Evolutionary conservation across 35 echinoderm and acorn worm genomes (phyloP).

Genomic region (Patiria miniata): DNA sequence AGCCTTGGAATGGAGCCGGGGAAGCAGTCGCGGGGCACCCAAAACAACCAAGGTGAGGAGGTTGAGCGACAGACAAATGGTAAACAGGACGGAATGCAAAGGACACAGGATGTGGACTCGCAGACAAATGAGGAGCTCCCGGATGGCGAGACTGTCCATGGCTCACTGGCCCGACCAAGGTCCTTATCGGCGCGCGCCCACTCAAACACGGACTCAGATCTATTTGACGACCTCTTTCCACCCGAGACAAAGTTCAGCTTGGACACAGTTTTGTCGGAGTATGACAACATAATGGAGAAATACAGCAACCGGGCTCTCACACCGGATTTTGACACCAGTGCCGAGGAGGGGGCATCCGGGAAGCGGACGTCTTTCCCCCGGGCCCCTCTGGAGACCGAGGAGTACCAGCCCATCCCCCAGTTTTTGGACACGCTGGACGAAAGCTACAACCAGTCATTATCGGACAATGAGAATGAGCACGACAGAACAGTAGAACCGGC

Average conservation of each 20-base stretch:
- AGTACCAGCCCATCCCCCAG: conserved; percentile 1
- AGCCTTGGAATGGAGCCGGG: conserved; percentile 18
- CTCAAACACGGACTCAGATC: conserved; percentile 40
- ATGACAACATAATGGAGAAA: conserved; percentile 83
- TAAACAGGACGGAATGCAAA: background rate
- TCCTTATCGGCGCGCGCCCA: conserved; percentile 7
- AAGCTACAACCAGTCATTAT: background rate
- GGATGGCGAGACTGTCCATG: conserved; percentile 1
- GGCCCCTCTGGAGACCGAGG: conserved; percentile 2
- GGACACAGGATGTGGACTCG: background rate
- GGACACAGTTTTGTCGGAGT: conserved; percentile 84
- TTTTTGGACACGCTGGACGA: conserved; percentile 8
- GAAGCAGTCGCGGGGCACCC: conserved; percentile 11
- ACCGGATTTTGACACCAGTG: conserved; percentile 79
- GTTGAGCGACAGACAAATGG: background rate
- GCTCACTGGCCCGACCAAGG: conserved; percentile 38
- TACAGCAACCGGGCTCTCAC: conserved; percentile 77
- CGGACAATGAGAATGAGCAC: background rate
- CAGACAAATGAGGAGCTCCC: background rate
- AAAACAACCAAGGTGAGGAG: background rate
- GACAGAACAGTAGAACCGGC: background rate
- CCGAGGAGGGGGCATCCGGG: conserved; percentile 22
- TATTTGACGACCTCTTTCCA: conserved; percentile 38
- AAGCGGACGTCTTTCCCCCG: background rate
- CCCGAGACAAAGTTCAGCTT: conserved; percentile 64